Percentiles rank a stretch among this genome's conserved stretches.
Evolutionary conservation across 2,797 vertebrate species (phyloP).

Genomic region (Ciconia nigra): DNA sequence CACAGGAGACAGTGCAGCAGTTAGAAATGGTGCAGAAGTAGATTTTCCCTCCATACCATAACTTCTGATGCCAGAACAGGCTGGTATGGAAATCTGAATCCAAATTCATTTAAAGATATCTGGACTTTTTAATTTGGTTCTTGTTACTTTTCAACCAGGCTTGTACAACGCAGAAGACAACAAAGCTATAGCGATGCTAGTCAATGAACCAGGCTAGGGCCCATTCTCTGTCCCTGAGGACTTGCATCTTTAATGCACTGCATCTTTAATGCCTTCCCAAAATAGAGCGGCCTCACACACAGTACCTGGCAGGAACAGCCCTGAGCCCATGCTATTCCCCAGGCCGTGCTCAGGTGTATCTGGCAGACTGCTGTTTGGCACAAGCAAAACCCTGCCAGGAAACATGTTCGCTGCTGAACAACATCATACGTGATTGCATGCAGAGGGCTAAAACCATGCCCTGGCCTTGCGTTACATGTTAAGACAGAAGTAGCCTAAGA

Average conservation of each 20-base stretch:
- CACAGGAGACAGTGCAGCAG: neutral
- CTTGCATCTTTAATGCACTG: neutral
- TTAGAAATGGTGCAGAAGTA: neutral
- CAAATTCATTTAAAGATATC: neutral
- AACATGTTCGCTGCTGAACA: neutral
- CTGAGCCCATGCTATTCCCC: neutral
- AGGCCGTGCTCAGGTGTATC: neutral
- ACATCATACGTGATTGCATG: no score
- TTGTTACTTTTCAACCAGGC: neutral
- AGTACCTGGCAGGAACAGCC: neutral
- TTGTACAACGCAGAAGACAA: neutral
- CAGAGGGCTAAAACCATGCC: neutral
- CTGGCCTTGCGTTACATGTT: neutral
- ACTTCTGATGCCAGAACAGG: neutral
- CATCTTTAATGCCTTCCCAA: neutral
- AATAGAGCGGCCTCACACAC: neutral
- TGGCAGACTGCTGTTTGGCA: neutral
- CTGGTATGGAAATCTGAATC: neutral
- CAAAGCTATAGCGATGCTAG: neutral
- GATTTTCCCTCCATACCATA: neutral
- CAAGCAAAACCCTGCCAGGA: neutral
- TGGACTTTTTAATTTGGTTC: neutral
- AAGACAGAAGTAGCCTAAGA: neutral
- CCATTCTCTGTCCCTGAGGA: neutral
- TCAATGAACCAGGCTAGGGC: neutral